Conservation (phyloP, 2,797 vertebrate genomes). For the Hirundo rustica region DNA sequence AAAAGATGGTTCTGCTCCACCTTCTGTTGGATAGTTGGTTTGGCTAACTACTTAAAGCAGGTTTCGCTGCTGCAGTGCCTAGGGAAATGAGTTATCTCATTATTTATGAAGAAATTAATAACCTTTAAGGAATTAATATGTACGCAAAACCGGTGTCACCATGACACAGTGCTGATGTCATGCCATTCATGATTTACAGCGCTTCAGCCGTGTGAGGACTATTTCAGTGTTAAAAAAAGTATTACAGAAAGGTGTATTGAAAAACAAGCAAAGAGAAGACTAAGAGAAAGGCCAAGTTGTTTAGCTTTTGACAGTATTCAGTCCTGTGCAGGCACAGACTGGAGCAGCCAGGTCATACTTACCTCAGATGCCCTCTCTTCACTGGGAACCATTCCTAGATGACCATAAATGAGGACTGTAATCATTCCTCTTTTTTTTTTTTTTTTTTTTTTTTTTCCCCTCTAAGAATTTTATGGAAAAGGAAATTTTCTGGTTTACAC, state of each 20-base stretch:
- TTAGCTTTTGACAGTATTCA: constrained; percentile 46
- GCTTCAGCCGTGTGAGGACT: neutral
- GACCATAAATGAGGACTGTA: constrained; percentile 53
- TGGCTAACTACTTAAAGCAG: neutral
- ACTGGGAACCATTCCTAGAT: constrained; percentile 63
- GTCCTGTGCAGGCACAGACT: constrained; percentile 51
- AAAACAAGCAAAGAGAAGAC: neutral
- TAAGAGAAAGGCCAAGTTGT: constrained; percentile 32
- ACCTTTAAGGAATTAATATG: constrained; percentile 10
- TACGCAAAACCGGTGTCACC: neutral
- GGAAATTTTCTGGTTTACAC: constrained; percentile 39
- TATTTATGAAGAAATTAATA: constrained; percentile 23
- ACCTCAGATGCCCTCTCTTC: constrained; percentile 59
- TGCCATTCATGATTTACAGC: neutral
- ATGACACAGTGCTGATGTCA: neutral
- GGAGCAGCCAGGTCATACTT: constrained; percentile 60
- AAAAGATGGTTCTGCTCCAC: neutral
- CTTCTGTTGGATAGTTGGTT: neutral
- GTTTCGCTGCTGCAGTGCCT: neutral
- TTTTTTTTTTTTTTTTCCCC: neutral
- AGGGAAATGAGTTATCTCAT: constrained; percentile 28
- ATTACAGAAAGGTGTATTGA: neutral
- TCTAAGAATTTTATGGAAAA: constrained; percentile 39
- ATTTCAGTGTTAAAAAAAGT: neutral
- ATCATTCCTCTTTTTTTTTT: neutral